Evolutionary conservation across 2,797 vertebrate genomes (phyloP).

Genomic region (Sciurus vulgaris): DNA sequence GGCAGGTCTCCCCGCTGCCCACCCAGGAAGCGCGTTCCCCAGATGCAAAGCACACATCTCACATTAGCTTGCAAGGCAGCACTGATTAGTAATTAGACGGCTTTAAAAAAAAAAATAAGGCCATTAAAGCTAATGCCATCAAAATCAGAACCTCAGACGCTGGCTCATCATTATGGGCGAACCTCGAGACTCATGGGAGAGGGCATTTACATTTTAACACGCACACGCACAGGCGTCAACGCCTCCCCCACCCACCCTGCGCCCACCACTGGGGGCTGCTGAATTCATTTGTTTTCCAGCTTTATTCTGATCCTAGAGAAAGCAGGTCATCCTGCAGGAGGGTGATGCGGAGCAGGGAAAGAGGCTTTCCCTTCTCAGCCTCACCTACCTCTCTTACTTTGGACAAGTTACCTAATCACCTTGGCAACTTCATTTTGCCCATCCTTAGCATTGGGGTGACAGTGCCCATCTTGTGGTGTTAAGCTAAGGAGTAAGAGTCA

Average conservation of each 20-base stretch:
- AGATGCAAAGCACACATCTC: constrained; percentile 60
- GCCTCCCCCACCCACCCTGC: rapidly evolving
- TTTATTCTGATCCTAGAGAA: constrained; percentile 50
- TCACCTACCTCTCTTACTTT: rapidly evolving
- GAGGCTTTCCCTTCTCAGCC: background rate
- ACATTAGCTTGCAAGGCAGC: constrained; percentile 77
- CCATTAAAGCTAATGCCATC: constrained; percentile 88
- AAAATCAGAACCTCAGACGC: constrained; percentile 86
- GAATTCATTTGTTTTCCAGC: constrained; percentile 10
- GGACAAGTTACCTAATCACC: background rate
- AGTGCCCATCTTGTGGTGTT: rapidly evolving
- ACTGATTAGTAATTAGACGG: constrained; percentile 88
- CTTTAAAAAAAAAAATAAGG: constrained; percentile 87
- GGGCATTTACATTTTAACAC: background rate
- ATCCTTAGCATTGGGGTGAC: background rate
- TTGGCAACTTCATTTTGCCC: background rate
- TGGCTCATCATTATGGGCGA: constrained; percentile 76
- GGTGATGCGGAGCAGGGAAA: background rate
- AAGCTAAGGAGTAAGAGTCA: background rate
- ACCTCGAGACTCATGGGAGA: constrained; percentile 56
- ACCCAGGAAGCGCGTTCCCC: constrained; percentile 7
- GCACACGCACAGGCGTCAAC: background rate
- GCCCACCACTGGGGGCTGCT: background rate
- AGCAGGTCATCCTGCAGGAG: constrained; percentile 40
- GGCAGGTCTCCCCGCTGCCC: constrained; percentile 61